Evolutionary conservation across 1,140 invertebrate genomes (phyloP).

Genomic region (Neoseiulus cucumeris): DNA sequence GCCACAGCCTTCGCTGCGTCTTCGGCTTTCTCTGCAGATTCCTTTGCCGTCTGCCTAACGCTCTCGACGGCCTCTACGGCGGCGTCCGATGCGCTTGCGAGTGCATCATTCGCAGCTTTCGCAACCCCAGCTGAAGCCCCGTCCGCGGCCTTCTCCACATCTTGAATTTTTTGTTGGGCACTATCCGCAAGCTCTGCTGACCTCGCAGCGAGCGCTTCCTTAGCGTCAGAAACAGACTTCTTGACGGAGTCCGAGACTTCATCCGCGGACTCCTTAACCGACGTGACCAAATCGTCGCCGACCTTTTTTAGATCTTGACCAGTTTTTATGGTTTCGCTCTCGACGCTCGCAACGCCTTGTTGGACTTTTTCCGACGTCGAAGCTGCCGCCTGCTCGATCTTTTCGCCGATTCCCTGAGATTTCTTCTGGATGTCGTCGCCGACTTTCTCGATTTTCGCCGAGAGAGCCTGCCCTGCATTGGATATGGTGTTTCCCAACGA

Average conservation of each 20-base stretch:
- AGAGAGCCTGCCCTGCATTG: conserved; percentile 8
- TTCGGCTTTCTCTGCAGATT: background rate
- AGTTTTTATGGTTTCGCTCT: background rate
- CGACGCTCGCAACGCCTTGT: background rate
- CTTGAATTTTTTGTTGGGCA: background rate
- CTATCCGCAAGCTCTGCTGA: background rate
- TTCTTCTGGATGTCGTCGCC: background rate
- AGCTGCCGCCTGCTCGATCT: background rate
- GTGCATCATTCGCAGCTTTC: background rate
- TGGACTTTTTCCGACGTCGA: background rate
- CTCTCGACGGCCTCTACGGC: background rate
- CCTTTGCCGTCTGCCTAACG: background rate
- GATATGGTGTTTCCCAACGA: background rate
- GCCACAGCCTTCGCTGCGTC: background rate
- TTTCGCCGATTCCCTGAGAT: background rate
- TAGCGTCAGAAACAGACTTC: background rate
- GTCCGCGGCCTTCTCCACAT: background rate
- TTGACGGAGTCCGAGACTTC: background rate
- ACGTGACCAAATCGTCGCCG: background rate
- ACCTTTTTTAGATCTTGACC: background rate
- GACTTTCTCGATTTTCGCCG: background rate
- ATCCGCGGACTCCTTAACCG: background rate
- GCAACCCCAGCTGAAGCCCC: background rate
- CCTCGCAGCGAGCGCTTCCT: background rate
- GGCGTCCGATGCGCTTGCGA: background rate